These are phyloP conservation scores for Standfussiana lucernea DNA, from an alignment of 2,888 invertebrate genomes.

Conservation along the genomic window DNA sequence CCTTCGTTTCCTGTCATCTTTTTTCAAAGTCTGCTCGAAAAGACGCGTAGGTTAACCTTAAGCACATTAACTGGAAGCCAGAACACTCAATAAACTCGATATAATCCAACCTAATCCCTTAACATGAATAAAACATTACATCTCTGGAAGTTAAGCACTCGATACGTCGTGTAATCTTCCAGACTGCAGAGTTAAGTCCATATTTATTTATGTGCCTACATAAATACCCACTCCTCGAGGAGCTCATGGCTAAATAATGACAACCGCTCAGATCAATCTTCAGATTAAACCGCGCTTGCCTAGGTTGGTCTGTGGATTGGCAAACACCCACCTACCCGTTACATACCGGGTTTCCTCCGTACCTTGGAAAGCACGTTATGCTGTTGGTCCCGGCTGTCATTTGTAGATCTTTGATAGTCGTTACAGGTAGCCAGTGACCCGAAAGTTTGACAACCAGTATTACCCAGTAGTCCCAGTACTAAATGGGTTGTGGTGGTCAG, in stretches of 20 bases:
- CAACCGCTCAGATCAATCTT: neutral
- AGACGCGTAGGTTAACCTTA: neutral
- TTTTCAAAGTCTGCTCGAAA: neutral
- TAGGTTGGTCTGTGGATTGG: neutral
- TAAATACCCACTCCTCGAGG: neutral
- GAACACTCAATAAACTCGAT: neutral
- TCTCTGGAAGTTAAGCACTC: constrained; percentile 10
- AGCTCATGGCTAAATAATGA: neutral
- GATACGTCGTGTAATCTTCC: constrained; percentile 7
- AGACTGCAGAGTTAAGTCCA: neutral
- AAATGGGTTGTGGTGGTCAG: no score
- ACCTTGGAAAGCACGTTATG: neutral
- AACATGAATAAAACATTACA: constrained; percentile 25
- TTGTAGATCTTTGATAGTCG: neutral
- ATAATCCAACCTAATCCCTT: constrained; percentile 1
- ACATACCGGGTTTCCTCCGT: neutral
- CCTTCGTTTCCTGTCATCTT: neutral
- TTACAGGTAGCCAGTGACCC: neutral
- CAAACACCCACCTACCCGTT: no score
- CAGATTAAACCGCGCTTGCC: neutral
- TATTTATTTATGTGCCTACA: constrained; percentile 8
- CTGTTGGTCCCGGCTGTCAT: neutral
- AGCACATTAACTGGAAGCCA: neutral
- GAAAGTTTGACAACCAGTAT: no score
- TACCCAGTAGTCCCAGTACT: no score